A percentile compares a stretch with the other conserved stretches of the same genome.
phyloP scores from a whole-genome alignment of 2,113 vertebrate species.

The Oreamnos americanus region DNA sequence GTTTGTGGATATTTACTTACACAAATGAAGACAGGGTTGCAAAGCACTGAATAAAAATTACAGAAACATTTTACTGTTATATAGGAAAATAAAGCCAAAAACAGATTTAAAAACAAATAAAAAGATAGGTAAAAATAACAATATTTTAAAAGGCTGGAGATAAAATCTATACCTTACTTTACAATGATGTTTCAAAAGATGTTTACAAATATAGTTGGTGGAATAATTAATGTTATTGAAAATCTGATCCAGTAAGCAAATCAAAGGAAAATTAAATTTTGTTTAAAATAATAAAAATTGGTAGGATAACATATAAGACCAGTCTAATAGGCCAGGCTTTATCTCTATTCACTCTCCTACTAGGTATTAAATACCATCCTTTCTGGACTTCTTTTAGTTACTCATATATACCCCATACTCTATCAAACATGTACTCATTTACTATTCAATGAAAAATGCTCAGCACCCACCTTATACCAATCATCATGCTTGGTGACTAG shows the following conservation, averaged over 20 bases:
- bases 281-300: neutral
- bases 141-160: neutral
- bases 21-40: neutral
- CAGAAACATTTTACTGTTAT: neutral
- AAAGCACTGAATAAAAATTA: neutral
- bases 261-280: neutral
- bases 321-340: neutral
- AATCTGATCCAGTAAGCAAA: neutral
- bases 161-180: slow-evolving; percentile 2
- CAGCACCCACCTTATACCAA: neutral
- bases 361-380: neutral
- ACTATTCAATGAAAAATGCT: neutral
- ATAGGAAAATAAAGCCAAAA: neutral
- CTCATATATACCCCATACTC: neutral
- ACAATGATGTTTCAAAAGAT: neutral
- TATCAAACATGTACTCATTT: neutral
- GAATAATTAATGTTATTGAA: neutral
- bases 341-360: neutral
- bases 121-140: neutral
- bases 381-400: neutral
- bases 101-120: neutral
- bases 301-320: neutral
- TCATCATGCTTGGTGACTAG: neutral
- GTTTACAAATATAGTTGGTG: neutral
- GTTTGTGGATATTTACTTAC: neutral